Conservation (phyloP, 2,113 vertebrate species). For the Leptodactylus fuscus region DNA sequence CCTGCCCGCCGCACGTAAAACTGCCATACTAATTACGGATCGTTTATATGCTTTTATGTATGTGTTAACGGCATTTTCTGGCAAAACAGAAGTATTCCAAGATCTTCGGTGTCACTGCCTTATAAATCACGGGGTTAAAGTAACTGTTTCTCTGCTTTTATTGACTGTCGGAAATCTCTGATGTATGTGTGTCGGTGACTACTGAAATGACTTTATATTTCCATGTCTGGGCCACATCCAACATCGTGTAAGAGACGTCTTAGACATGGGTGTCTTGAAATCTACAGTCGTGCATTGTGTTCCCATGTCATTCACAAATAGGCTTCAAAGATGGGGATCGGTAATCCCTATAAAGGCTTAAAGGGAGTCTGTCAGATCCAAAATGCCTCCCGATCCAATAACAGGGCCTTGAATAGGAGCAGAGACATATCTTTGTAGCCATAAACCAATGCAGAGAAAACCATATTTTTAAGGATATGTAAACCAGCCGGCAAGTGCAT, state of each 20-base stretch:
- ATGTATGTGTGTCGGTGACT: slow-evolving; percentile 65
- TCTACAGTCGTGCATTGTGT: not conserved
- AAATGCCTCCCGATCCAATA: too few species aligned
- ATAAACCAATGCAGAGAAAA: too few species aligned
- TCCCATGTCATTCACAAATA: not conserved
- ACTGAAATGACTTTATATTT: slow-evolving; percentile 54
- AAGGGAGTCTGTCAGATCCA: too few species aligned
- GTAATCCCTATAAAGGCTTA: too few species aligned
- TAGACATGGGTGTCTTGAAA: not conserved
- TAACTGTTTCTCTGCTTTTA: slow-evolving; percentile 65
- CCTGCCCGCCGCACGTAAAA: slow-evolving; percentile 63
- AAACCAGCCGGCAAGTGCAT: too few species aligned
- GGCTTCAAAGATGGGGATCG: not conserved
- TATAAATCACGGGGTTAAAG: slow-evolving; percentile 61
- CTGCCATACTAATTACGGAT: slow-evolving; percentile 53
- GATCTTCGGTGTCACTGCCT: slow-evolving; percentile 54
- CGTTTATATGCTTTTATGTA: slow-evolving; percentile 60
- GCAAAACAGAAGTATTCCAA: slow-evolving; percentile 64
- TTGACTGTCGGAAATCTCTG: slow-evolving; percentile 66
- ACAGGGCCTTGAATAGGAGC: too few species aligned
- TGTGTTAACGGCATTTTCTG: slow-evolving; percentile 66
- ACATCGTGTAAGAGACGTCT: not conserved
- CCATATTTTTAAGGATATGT: too few species aligned
- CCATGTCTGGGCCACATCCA: slow-evolving; percentile 26
- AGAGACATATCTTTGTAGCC: too few species aligned